Evolutionary conservation across 2,797 vertebrate species (phyloP).

Genomic region (Telmatherina bonti): DNA sequence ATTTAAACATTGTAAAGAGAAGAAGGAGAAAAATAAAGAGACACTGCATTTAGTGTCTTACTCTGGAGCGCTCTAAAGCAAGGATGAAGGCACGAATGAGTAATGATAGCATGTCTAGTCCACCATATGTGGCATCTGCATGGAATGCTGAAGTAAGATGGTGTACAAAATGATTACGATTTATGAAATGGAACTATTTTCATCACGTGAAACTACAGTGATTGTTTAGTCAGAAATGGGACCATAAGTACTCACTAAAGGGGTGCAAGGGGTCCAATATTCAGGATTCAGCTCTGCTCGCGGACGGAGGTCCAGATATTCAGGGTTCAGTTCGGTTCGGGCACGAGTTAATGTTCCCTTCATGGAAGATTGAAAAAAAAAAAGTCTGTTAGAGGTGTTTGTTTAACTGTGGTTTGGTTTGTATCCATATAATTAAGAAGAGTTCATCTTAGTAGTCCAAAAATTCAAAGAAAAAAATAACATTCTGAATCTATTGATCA

Average conservation of each 20-base stretch:
- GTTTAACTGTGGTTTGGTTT: slow-evolving; percentile 9
- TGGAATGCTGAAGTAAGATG: slow-evolving; percentile 35
- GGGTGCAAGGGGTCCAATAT: slow-evolving; percentile 89
- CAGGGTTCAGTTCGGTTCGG: slow-evolving; percentile 88
- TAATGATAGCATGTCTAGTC: slow-evolving; percentile 27
- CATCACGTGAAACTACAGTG: slow-evolving; percentile 51
- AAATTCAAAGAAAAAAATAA: slow-evolving; percentile 12
- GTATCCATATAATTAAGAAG: slow-evolving; percentile 11
- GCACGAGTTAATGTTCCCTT: slow-evolving; percentile 88
- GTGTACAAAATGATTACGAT: slow-evolving; percentile 27
- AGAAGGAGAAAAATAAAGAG: slow-evolving; percentile 12
- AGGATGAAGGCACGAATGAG: slow-evolving; percentile 43
- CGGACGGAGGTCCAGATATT: slow-evolving; percentile 88
- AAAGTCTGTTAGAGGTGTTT: slow-evolving; percentile 60
- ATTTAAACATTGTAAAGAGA: slow-evolving; percentile 41
- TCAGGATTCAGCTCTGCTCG: slow-evolving; percentile 87
- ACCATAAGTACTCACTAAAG: slow-evolving; percentile 85
- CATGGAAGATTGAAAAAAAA: slow-evolving; percentile 68
- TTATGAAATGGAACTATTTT: slow-evolving; percentile 48
- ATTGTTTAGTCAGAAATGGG: slow-evolving; percentile 56
- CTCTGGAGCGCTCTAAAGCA: slow-evolving; percentile 25
- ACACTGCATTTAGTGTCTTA: slow-evolving; percentile 26
- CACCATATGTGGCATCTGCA: slow-evolving; percentile 29
- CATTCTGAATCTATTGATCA: neutral
- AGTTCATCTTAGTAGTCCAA: slow-evolving; percentile 14